Evolutionary conservation across 2,113 vertebrate species (phyloP).

Genomic region (Sisor rabdophorus): DNA sequence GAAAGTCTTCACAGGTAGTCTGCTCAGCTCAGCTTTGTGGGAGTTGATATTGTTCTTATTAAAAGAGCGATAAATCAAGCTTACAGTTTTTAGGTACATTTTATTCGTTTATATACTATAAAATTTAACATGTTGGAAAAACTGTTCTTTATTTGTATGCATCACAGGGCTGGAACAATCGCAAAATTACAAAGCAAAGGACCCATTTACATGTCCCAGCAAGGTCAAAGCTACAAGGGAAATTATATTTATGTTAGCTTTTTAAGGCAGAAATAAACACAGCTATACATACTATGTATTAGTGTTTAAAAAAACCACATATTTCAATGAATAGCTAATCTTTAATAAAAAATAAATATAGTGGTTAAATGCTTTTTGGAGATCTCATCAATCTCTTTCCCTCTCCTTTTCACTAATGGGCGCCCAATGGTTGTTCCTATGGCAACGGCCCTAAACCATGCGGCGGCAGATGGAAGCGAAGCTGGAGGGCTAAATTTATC

Average conservation of each 20-base stretch:
- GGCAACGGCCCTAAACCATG: constrained; percentile 77
- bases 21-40: background rate
- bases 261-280: background rate
- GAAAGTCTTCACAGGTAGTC: constrained; percentile 28
- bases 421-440: constrained; percentile 74
- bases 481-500: constrained; percentile 77
- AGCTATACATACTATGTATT: background rate
- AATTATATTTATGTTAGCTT: too few species aligned
- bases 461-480: constrained; percentile 75
- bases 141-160: background rate
- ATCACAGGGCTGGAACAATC: background rate
- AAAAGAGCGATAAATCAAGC: background rate
- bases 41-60: background rate
- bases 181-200: background rate
- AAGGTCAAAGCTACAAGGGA: background rate
- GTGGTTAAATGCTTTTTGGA: constrained; percentile 63
- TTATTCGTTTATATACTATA: background rate
- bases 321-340: constrained; percentile 22
- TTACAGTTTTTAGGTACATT: background rate
- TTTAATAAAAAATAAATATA: constrained; percentile 47
- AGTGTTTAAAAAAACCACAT: background rate
- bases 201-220: background rate
- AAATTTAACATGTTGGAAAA: background rate
- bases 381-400: constrained; percentile 66
- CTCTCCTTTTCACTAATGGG: constrained; percentile 67